phyloP scores from a whole-genome alignment of 1,140 invertebrate genomes.

The Phymorhynchus buccinoides region DNA sequence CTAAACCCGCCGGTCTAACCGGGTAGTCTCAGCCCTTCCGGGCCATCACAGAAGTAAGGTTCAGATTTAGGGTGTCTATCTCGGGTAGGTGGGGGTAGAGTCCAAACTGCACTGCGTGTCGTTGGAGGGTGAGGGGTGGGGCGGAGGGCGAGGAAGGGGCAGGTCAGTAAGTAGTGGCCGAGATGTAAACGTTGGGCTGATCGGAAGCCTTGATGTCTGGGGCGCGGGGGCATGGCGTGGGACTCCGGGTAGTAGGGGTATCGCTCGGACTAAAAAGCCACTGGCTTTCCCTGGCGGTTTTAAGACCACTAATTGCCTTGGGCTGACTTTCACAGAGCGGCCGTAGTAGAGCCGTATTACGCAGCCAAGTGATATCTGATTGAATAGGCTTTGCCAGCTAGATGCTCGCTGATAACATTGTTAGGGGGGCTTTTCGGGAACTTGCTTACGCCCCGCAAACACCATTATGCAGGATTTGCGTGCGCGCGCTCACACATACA shows the following conservation, averaged over 20 bases:
- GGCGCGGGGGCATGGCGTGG: neutral
- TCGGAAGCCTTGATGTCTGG: constrained; percentile 2
- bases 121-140: neutral
- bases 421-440: neutral
- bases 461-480: too few species aligned
- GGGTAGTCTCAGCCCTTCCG: neutral
- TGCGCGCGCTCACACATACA: too few species aligned
- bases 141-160: neutral
- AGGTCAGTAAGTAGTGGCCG: too few species aligned
- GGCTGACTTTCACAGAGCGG: neutral
- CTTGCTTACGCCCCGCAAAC: neutral
- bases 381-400: neutral
- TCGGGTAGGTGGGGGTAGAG: neutral
- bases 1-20: neutral
- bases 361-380: neutral
- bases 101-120: neutral
- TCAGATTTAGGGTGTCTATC: neutral
- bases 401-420: neutral
- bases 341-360: neutral
- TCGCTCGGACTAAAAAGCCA: neutral
- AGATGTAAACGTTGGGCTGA: neutral
- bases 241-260: too few species aligned
- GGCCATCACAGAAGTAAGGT: neutral
- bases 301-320: neutral
- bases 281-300: neutral